Evolutionary conservation across 2,888 invertebrate genomes (phyloP), one percentile per base, ranked within the genome.

Genomic region (Melinopterus prodromus): DNA sequence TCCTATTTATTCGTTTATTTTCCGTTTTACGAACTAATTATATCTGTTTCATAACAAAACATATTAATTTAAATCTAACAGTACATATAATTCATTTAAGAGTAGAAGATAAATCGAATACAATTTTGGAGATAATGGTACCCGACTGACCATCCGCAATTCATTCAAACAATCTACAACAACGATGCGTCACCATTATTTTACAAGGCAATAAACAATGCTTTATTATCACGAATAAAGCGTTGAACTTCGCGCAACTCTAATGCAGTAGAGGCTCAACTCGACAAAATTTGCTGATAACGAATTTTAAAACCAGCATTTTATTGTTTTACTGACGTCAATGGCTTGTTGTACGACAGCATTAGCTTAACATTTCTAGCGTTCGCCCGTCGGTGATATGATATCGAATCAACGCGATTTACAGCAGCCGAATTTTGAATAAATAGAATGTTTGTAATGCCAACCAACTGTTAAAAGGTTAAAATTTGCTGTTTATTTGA

Each of bases 121-220:
- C 3, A 26, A 26, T 26, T 26, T 26, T 3, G 26, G 26, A 26
- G 26, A 26, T 26, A 26, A 26, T 26, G 26, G 26, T 53, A 53
- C 53, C 53, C 53, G 53, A 53, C 53, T 53, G 53, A 53, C 53
- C 53, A 53, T 53, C 53, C 53, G 53, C 53, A 53, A 53, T 53
- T 9, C 12, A 53, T 1, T 9, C 12, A 53, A 9, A 53, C 12
- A 53, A 53, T 53, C 53, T 53, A 53, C 53, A 53, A 53, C 53
- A 53, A 53, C 53, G 12, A 53, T 53, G 53, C 5, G 53, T 53
- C 53, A 53, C 12, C 53, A 12, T 53, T 9, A 53, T 53, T 53
- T 7, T 53, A 53, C 9, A 53, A 53, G 12, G 53, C 53, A 53
- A 53, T 53, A 53, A 53, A 53, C 53, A 53, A 7, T 53, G 53